These are phyloP conservation scores for Clarias batrachus DNA, from an alignment of 2,113 vertebrate species.

Conservation along the genomic window DNA sequence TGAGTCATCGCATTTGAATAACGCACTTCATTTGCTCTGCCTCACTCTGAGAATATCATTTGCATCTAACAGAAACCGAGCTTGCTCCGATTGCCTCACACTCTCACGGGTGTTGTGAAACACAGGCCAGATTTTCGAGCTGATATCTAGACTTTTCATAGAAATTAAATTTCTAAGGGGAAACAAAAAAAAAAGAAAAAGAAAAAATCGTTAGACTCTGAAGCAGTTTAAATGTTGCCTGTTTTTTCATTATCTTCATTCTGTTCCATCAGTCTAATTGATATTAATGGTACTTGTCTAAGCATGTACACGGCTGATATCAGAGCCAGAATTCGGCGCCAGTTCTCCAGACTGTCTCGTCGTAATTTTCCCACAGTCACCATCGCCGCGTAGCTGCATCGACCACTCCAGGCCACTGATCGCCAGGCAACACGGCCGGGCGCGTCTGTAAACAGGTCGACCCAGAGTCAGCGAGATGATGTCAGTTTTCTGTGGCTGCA, in stretches of 20 bases:
- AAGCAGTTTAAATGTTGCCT: not conserved
- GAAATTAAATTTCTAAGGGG: not conserved
- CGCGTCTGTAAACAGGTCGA: slow-evolving; percentile 4
- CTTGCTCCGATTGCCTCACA: not conserved
- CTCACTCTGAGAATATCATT: not conserved
- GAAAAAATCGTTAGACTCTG: not conserved
- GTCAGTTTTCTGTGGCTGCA: slow-evolving; percentile 29
- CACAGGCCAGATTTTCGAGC: slow-evolving; percentile 2
- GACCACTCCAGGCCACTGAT: not conserved
- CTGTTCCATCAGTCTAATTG: slow-evolving; percentile 9
- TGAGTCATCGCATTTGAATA: slow-evolving; percentile 17
- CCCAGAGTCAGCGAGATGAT: slow-evolving; percentile 24
- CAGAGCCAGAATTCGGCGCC: not conserved
- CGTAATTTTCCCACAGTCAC: slow-evolving; percentile 32
- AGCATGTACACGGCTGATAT: not conserved
- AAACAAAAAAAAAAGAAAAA: not conserved
- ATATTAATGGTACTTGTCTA: slow-evolving; percentile 1
- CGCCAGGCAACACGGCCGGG: slow-evolving; percentile 24
- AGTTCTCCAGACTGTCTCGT: slow-evolving; percentile 26
- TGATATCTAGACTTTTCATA: slow-evolving; percentile 19
- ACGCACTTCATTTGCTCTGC: slow-evolving; percentile 9
- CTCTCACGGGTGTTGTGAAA: slow-evolving; percentile 12
- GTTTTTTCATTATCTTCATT: not conserved
- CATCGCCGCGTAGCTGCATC: not conserved
- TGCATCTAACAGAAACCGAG: slow-evolving; percentile 16